Conservation (phyloP, 1,140 invertebrate genomes). For the Littorina saxatilis region DNA sequence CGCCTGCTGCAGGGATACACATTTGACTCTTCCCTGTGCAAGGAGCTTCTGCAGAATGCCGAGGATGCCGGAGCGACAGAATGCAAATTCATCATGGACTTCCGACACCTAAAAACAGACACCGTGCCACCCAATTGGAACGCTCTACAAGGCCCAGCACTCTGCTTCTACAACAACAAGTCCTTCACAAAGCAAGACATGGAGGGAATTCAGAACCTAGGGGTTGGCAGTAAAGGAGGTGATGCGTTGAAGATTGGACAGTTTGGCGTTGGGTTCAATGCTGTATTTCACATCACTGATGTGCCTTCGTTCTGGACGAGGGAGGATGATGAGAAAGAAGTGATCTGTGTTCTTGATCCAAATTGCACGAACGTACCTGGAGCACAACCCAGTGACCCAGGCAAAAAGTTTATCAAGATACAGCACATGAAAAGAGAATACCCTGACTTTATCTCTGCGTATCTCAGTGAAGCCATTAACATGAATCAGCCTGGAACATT, state of each 20-base stretch:
- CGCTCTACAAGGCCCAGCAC: conserved; percentile 65
- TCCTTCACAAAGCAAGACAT: conserved; percentile 67
- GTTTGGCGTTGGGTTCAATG: conserved; percentile 73
- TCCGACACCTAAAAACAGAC: conserved; percentile 48
- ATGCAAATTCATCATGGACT: conserved; percentile 69
- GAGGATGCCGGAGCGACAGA: conserved; percentile 73
- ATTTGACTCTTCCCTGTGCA: conserved; percentile 59
- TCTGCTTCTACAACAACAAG: conserved; percentile 70
- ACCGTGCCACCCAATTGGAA: conserved; percentile 55
- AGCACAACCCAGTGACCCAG: conserved; percentile 55
- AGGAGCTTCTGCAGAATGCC: conserved; percentile 76
- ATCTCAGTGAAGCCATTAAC: conserved; percentile 47
- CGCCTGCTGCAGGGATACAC: conserved; percentile 66
- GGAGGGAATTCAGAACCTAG: conserved; percentile 67
- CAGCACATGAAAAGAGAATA: conserved; percentile 45
- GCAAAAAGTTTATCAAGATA: conserved; percentile 54
- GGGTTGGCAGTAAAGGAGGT: conserved; percentile 63
- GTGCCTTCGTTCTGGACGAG: conserved; percentile 68
- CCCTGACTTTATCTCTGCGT: conserved; percentile 60
- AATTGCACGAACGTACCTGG: conserved; percentile 61
- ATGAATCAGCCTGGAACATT: conserved; percentile 53
- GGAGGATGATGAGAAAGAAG: conserved; percentile 53
- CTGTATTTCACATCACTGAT: conserved; percentile 73
- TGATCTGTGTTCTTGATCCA: conserved; percentile 70
- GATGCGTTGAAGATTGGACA: conserved; percentile 66